Base-by-base conservation (phyloP, 30 jellyfish, hydroid and myxozoan genomes). In the Turritopsis rubra region DNA sequence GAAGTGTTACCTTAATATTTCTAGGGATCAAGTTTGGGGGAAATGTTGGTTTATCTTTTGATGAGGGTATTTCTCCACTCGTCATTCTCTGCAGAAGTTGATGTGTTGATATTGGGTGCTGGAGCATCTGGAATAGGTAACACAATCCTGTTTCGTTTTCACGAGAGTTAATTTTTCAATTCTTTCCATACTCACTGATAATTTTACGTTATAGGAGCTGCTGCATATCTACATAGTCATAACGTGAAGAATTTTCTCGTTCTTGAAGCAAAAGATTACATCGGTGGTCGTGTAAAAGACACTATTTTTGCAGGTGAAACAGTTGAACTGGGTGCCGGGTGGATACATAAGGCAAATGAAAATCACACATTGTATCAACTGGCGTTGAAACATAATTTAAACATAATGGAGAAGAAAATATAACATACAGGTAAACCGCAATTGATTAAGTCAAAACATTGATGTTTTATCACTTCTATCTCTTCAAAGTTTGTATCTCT, bases 261-360 rank as follows among this genome's bases (percentile, higher is more conserved):
- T 26, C 88, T 88, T 29, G 98, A 92, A 28, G 96, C 98, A 0
- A 82, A 88, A 52, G 89, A 83, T 52, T 82, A 73, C 76, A 71
- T 92, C 4, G 96, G 98, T 53, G 98, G 98, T 25, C 86, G 99
- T 1, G 21, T 93, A 20, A 81, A 77, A 52, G 83, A 81, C 16
- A 65, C 29, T 0, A 26, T 28, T 18, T 83, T 93, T 71, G 96
- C 90, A 19, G 87, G 87, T 26, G 71, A 76, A 18, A 82, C 91
- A 1, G 52, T 93, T 7, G 89, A 84, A 41, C 89, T 54, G n/a
- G 96, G 99, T 7, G 99, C 99, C n/a, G 95, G 95, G 26, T 93
- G 99, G 96, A 85, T 93, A 0, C 99, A 93, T 79, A 82, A 82
- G 5, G 73, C 85, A 5, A n/a, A 82, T n/a, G 71, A 28, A n/a